These are phyloP conservation scores for Volucella inflata DNA, from an alignment of 2,888 invertebrate genomes.

Conservation along the genomic window DNA sequence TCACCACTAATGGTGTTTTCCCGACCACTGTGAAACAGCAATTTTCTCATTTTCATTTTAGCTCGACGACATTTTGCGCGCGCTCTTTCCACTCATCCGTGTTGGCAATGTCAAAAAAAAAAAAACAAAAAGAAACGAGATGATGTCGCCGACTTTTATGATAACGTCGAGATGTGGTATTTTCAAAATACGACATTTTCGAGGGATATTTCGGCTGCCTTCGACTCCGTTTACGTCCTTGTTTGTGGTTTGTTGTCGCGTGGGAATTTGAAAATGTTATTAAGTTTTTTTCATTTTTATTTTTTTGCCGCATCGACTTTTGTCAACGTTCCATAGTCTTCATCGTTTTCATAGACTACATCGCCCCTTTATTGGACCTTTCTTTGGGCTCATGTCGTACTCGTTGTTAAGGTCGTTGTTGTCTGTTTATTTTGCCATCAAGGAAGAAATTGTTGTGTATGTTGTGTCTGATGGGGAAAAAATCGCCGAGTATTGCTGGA, in stretches of 20 bases:
- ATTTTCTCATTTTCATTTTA: conserved; percentile 46
- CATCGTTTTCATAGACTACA: too few species aligned
- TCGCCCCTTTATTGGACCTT: too few species aligned
- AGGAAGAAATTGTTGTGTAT: conserved; percentile 17
- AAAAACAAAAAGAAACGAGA: too few species aligned
- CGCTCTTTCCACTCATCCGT: not conserved
- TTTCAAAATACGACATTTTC: conserved; percentile 18
- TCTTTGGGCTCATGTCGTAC: not conserved
- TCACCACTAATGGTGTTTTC: conserved; percentile 47
- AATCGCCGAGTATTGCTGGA: conserved; percentile 44
- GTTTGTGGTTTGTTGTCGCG: conserved; percentile 24
- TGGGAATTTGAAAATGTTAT: conserved; percentile 53
- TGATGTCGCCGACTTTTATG: not conserved
- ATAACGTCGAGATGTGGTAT: conserved; percentile 2
- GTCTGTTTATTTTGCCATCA: conserved; percentile 43
- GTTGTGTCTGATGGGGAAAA: conserved; percentile 32
- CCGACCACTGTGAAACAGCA: conserved; percentile 25
- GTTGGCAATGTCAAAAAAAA: conserved; percentile 12
- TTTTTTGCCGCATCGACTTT: not conserved
- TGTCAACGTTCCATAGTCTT: not conserved
- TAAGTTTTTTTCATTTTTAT: too few species aligned
- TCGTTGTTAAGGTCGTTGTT: conserved; percentile 24
- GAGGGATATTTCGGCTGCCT: conserved; percentile 34
- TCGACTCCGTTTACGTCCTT: conserved; percentile 1
- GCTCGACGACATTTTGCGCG: conserved; percentile 30